Base-by-base conservation (phyloP, 2,797 vertebrate species). In the Eremophila alpestris region DNA sequence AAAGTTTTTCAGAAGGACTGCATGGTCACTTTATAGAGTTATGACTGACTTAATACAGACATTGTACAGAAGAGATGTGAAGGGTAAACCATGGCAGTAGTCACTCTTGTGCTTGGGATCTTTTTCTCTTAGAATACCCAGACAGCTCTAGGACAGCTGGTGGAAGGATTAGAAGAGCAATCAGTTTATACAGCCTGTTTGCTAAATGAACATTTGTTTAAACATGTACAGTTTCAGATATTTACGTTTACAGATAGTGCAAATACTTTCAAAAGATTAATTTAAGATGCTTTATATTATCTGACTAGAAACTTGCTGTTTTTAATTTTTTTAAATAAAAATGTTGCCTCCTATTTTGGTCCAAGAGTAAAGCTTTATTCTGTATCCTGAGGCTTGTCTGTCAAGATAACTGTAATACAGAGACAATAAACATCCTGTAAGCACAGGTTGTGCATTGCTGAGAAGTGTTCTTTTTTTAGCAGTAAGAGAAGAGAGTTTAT, bases 211-310 rank as follows among this genome's bases (percentile, higher is more conserved):
- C 88, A 62, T 92, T 97, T 98, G 96, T 98, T 97, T 97, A 97
- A 97, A 97, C 93, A 34, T 98, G 97, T 98, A 98, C 97, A 98
- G 97, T 98, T 98, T 96, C 94, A 95, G 87, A 96, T 96, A 95
- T 97, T 97, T 96, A 95, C 96, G 64, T 97, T 98, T 97, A 97
- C 91, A 98, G 91, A 97, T 95, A 95, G 65, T 98, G 97, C 98
- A 98, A 90, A 98, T 98, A 98, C 91, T 97, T 97, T 94, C 93
- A 94, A 79, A 95, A 94, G 95, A 98, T 97, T 98, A 97, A 97
- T 97, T 98, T 98, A 98, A 98, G 96, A 96, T 97, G 95, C 97
- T 98, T 98, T 98, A 97, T 98, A 98, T 98, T 97, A 97, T 97
- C 96, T 97, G 95, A 96, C 93, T 97, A 98, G 97, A 97, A 97